Percentiles rank a stretch among this genome's conserved stretches.
These are phyloP conservation scores for Hemistola chrysoprasaria DNA, from an alignment of 2,888 invertebrate species.

Conservation along the genomic window DNA sequence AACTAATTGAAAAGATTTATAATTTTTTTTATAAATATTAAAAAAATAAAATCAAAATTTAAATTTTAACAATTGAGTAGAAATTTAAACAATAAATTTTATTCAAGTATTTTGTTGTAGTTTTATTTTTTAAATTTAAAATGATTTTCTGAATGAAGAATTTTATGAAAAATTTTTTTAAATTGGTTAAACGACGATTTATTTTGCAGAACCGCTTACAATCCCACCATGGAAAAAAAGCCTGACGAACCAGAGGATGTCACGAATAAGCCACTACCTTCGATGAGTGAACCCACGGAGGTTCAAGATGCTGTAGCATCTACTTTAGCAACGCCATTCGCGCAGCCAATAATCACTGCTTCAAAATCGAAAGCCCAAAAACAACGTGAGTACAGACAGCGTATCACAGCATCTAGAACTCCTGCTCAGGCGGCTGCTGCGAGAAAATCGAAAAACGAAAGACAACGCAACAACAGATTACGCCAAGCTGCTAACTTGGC, in stretches of 20 bases:
- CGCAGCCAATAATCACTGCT: no score
- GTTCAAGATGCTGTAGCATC: no score
- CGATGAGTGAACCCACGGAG: background rate
- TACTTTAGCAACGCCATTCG: no score
- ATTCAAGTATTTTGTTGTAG: constrained; percentile 22
- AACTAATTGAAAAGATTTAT: no score
- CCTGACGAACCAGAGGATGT: constrained; percentile 17
- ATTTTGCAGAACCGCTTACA: constrained; percentile 35
- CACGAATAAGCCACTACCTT: constrained; percentile 22
- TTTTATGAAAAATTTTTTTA: constrained; percentile 13
- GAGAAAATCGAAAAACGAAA: no score
- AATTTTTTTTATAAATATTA: no score
- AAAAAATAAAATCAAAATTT: constrained; percentile 17
- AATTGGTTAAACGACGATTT: constrained; percentile 32
- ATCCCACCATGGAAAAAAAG: constrained; percentile 30
- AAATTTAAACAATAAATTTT: constrained; percentile 26
- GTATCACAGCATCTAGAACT: no score
- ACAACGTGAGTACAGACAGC: no score
- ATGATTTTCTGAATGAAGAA: constrained; percentile 29
- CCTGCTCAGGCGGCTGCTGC: no score
- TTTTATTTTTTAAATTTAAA: constrained; percentile 23
- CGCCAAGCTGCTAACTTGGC: no score
- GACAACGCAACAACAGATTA: no score
- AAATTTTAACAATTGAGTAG: constrained; percentile 15
- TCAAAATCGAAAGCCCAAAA: no score